phyloP scores from a whole-genome alignment of 2,888 invertebrate species.

The Cantharis flavilabris region DNA sequence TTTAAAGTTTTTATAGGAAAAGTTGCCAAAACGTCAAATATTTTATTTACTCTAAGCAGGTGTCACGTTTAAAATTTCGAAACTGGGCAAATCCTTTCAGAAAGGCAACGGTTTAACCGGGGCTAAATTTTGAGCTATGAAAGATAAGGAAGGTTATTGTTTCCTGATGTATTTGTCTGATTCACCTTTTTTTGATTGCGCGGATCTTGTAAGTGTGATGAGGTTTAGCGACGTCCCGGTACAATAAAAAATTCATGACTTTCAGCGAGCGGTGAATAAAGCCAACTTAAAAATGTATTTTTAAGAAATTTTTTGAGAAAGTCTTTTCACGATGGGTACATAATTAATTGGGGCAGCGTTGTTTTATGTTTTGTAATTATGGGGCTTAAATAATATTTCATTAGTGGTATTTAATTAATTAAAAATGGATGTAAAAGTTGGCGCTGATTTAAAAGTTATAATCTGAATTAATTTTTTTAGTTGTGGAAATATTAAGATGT shows the following conservation, averaged over 20 bases:
- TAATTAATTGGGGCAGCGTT: not conserved
- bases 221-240: not conserved
- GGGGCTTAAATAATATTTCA: not conserved
- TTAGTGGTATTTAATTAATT: not conserved
- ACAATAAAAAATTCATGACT: not conserved
- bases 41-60: not conserved
- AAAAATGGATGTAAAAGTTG: not conserved
- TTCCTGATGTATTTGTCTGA: not conserved
- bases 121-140: not conserved
- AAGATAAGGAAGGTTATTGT: not conserved
- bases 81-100: not conserved
- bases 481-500: conserved; percentile 16
- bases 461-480: conserved; percentile 19
- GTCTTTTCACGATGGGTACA: not conserved
- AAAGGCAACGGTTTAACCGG: not conserved
- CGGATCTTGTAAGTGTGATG: not conserved
- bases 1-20: not conserved
- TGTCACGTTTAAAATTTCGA: not conserved
- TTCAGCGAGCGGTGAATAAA: not conserved
- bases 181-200: not conserved
- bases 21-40: not conserved
- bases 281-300: not conserved
- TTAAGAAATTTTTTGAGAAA: not conserved
- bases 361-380: not conserved
- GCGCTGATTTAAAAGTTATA: conserved; percentile 1